phyloP scores from a whole-genome alignment of 1,140 invertebrate genomes.

The Schlechtendalia chinensis region DNA sequence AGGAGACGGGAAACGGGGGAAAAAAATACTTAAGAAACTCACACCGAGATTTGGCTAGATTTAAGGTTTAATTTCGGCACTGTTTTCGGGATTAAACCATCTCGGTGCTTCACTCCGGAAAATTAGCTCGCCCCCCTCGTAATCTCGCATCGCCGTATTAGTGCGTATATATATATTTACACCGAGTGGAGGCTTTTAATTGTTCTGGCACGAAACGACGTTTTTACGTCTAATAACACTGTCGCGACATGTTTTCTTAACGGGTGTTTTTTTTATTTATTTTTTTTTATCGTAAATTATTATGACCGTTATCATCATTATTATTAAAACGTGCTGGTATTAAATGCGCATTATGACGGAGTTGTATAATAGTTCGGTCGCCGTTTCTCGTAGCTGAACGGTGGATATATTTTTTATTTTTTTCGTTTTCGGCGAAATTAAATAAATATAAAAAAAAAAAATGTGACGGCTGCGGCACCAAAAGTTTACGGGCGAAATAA shows the following conservation, averaged over 20 bases:
- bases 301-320: constrained; percentile 9
- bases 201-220: constrained; percentile 27
- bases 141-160: constrained; percentile 40
- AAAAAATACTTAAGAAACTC: constrained; percentile 51
- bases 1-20: constrained; percentile 51
- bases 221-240: constrained; percentile 27
- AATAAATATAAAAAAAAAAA: constrained; percentile 22
- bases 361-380: background rate
- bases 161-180: background rate
- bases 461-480: background rate
- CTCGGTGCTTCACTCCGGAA: constrained; percentile 44
- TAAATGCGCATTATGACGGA: background rate
- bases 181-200: constrained; percentile 3
- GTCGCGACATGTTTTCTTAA: constrained; percentile 26
- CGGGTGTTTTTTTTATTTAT: background rate
- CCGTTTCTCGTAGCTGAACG: background rate
- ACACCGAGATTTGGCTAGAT: constrained; percentile 46
- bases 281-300: constrained; percentile 5
- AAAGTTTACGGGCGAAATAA: constrained; percentile 12
- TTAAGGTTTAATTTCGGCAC: constrained; percentile 46
- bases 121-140: constrained; percentile 30
- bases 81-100: constrained; percentile 47
- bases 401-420: background rate
- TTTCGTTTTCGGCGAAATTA: background rate
- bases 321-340: constrained; percentile 1